These are phyloP conservation scores for Thymelicus lineola DNA, from an alignment of 2,888 invertebrate genomes.

Conservation along the genomic window DNA sequence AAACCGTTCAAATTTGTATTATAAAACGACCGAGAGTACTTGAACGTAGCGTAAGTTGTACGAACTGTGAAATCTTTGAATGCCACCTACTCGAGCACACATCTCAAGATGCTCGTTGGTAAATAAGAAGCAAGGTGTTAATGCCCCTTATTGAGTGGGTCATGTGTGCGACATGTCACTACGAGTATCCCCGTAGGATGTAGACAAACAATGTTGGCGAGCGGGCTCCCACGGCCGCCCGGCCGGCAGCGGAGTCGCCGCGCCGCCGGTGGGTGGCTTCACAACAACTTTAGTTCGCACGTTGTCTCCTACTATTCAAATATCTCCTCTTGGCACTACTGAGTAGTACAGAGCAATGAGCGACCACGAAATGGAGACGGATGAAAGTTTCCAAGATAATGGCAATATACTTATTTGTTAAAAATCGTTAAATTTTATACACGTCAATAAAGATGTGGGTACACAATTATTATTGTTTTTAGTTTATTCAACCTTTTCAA, in stretches of 20 bases:
- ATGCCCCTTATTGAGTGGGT: conserved; percentile 37
- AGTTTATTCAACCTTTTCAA: too few relatives aligned
- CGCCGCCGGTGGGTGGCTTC: conserved; percentile 45
- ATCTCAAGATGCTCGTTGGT: conserved; percentile 45
- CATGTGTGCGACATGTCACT: conserved; percentile 53
- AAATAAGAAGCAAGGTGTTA: conserved; percentile 33
- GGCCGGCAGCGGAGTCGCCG: conserved; percentile 8
- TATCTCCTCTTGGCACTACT: background rate
- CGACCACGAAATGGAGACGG: too few relatives aligned
- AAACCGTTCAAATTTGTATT: too few relatives aligned
- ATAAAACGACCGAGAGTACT: conserved; percentile 8
- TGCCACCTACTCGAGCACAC: conserved; percentile 29
- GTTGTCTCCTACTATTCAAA: conserved; percentile 12
- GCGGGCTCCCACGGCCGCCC: conserved; percentile 48
- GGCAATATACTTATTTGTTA: too few relatives aligned
- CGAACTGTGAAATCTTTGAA: conserved; percentile 13
- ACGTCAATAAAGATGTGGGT: too few relatives aligned
- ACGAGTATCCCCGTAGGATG: conserved; percentile 53
- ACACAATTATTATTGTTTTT: too few relatives aligned
- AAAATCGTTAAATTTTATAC: too few relatives aligned
- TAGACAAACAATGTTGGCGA: conserved; percentile 53
- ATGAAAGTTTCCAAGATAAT: too few relatives aligned
- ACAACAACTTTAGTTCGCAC: conserved; percentile 27
- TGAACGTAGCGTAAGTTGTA: background rate
- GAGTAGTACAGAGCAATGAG: too few relatives aligned